Percentiles rank a stretch among this genome's conserved stretches.
phyloP scores from a whole-genome alignment of 2,888 invertebrate genomes.

The Congeria kusceri region DNA sequence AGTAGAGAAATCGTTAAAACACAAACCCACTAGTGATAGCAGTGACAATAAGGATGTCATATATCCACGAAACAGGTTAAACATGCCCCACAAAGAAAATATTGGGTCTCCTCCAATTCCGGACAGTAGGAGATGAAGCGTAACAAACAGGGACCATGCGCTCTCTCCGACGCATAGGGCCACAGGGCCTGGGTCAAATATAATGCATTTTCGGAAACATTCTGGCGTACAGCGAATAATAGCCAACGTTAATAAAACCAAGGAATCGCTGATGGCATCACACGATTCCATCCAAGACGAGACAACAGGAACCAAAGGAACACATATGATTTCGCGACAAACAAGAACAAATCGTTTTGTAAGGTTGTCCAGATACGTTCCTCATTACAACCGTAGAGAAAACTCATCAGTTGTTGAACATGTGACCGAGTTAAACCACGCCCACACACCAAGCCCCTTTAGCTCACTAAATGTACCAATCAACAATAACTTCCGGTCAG shows the following conservation, averaged over 20 bases:
- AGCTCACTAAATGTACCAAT: slow-evolving; percentile 6
- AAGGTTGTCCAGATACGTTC: slow-evolving; percentile 22
- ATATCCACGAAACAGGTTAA: slow-evolving; percentile 4
- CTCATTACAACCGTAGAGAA: slow-evolving; percentile 25
- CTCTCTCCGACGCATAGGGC: slow-evolving; percentile 12
- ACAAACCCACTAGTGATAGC: slow-evolving; percentile 15
- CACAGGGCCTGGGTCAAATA: background rate
- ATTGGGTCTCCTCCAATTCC: background rate
- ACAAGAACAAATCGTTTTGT: slow-evolving; percentile 40
- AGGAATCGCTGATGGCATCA: slow-evolving; percentile 14
- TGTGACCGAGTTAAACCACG: slow-evolving; percentile 45
- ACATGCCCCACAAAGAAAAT: slow-evolving; percentile 9
- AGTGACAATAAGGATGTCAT: background rate
- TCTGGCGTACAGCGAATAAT: slow-evolving; percentile 27
- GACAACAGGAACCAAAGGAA: slow-evolving; percentile 7
- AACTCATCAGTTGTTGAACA: slow-evolving; percentile 33
- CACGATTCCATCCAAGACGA: slow-evolving; percentile 35
- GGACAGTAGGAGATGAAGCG: slow-evolving; percentile 3
- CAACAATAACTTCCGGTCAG: slow-evolving; percentile 22
- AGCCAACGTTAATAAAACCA: slow-evolving; percentile 15
- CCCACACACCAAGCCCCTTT: slow-evolving; percentile 13
- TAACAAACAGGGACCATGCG: slow-evolving; percentile 6
- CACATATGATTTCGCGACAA: slow-evolving; percentile 44
- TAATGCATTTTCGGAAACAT: slow-evolving; percentile 29
- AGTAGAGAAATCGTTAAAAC: slow-evolving; percentile 20